phyloP scores from a whole-genome alignment of 2,888 invertebrate genomes.

The Euplagia quadripunctaria region DNA sequence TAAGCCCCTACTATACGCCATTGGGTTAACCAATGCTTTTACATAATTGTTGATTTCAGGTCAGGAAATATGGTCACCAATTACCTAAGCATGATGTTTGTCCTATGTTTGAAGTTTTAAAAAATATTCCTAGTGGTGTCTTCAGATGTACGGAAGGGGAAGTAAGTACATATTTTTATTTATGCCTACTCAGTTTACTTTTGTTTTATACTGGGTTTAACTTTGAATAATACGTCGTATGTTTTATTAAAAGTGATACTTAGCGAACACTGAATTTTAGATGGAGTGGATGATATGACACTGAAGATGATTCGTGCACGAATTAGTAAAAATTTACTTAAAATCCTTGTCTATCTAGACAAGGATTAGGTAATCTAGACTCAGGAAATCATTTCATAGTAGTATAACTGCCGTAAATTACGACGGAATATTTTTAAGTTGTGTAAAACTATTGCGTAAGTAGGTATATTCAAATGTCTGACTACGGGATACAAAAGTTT shows the following conservation, averaged over 20 bases:
- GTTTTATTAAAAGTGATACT: not conserved
- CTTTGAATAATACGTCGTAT: not conserved
- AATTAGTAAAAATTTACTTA: no score
- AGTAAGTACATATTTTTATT: constrained; percentile 50
- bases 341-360: no score
- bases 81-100: constrained; percentile 55
- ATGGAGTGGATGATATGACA: no score
- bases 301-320: no score
- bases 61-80: constrained; percentile 66
- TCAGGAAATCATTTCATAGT: no score
- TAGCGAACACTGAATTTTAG: not conserved
- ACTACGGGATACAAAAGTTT: no score
- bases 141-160: constrained; percentile 71
- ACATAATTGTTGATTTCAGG: constrained; percentile 56
- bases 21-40: no score
- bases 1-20: no score
- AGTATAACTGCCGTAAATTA: no score
- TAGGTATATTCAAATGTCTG: no score
- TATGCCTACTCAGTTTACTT: not conserved
- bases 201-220: not conserved
- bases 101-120: constrained; percentile 59
- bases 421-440: not conserved
- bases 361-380: no score
- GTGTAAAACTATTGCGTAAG: not conserved
- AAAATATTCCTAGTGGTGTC: constrained; percentile 66